A percentile compares a stretch with the other conserved stretches of the same genome.
Evolutionary conservation across 2,113 vertebrate genomes (phyloP).

Genomic region (Thunnus maccoyii): DNA sequence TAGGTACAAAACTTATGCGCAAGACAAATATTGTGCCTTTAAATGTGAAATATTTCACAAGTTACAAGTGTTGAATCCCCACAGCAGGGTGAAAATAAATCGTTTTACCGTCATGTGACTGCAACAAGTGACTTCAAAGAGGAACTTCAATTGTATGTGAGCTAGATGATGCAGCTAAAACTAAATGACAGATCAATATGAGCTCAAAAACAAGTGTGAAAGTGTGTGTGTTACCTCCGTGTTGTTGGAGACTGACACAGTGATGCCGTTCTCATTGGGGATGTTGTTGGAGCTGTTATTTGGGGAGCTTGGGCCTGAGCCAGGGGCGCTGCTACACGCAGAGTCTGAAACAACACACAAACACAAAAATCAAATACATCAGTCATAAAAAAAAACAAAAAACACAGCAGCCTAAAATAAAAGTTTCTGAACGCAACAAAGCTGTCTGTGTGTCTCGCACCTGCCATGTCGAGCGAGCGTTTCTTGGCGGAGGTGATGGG

Average conservation of each 20-base stretch:
- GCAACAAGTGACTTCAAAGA: too few relatives aligned
- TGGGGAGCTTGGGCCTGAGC: slow-evolving; percentile 96
- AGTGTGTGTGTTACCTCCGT: slow-evolving; percentile 85
- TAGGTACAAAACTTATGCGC: background rate
- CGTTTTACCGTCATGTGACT: too few relatives aligned
- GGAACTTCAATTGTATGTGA: background rate
- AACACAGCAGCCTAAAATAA: background rate
- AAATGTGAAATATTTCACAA: too few relatives aligned
- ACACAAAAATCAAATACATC: slow-evolving; percentile 10
- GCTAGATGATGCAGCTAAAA: background rate
- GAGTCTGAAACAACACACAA: slow-evolving; percentile 85
- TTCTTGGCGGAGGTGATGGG: slow-evolving; percentile 92
- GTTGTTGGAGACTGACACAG: slow-evolving; percentile 85
- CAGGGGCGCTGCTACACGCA: slow-evolving; percentile 94
- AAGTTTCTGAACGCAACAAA: background rate
- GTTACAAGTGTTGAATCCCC: too few relatives aligned
- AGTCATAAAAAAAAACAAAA: background rate
- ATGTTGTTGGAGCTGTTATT: slow-evolving; percentile 96
- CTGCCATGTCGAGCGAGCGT: slow-evolving; percentile 92
- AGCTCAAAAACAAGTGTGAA: background rate
- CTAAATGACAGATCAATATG: background rate
- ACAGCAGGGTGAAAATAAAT: too few relatives aligned
- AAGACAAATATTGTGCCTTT: too few relatives aligned
- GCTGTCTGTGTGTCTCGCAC: slow-evolving; percentile 61
- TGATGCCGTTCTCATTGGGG: slow-evolving; percentile 91